A percentile compares a stretch with the other conserved stretches of the same genome.
Conservation (phyloP, 2,113 vertebrate genomes). For the Rhinolophus sinicus region DNA sequence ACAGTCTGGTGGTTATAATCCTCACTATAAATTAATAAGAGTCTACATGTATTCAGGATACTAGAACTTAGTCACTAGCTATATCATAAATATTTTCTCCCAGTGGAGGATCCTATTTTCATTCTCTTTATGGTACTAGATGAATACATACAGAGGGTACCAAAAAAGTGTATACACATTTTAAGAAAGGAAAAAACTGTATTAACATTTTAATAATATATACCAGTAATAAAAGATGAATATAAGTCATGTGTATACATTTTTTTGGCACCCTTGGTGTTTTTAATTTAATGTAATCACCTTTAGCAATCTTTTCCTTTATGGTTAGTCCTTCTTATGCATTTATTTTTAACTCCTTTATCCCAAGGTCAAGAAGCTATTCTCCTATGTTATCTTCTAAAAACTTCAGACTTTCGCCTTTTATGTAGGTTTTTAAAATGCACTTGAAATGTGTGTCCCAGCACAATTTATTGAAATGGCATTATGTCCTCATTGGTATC, state of each 20-base stretch:
- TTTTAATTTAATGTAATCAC: neutral
- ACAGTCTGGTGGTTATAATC: neutral
- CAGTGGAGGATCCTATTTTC: neutral
- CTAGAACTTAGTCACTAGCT: neutral
- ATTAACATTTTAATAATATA: too few relatives aligned
- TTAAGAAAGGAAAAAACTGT: too few relatives aligned
- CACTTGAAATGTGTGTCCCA: neutral
- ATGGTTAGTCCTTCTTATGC: neutral
- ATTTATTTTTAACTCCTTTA: neutral
- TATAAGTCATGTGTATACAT: too few relatives aligned
- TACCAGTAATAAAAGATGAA: too few relatives aligned
- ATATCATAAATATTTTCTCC: neutral
- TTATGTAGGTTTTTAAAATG: neutral
- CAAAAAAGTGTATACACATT: too few relatives aligned
- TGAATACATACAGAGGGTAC: neutral
- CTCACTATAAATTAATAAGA: neutral
- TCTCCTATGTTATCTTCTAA: neutral
- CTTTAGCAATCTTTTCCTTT: neutral
- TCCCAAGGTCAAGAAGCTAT: neutral
- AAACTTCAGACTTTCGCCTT: neutral
- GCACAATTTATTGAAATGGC: neutral
- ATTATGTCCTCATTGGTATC: neutral
- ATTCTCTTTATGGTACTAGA: neutral
- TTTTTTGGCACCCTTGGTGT: too few relatives aligned
- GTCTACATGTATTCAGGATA: neutral